Conservation (phyloP, 2,113 vertebrate genomes). For the Muscicapa adusta region DNA sequence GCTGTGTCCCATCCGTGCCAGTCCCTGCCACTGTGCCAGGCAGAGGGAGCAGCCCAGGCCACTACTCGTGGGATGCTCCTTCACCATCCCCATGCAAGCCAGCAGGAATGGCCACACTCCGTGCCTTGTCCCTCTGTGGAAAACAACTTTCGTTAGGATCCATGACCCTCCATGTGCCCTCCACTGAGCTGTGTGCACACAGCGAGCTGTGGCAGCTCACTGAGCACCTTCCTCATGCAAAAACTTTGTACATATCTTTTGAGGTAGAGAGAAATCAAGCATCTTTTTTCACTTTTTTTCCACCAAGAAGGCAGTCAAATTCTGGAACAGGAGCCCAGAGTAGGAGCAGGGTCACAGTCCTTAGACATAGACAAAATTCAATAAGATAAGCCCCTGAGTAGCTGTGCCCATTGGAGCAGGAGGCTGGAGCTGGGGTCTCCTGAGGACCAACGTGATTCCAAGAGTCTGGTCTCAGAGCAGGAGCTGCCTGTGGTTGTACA, state of each 20-base stretch:
- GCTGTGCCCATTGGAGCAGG: neutral
- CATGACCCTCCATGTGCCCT: rapidly evolving
- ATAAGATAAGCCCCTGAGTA: rapidly evolving
- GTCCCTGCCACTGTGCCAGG: neutral
- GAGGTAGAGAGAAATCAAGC: neutral
- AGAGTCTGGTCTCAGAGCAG: neutral
- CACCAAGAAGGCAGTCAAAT: neutral
- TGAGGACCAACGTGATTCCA: rapidly evolving
- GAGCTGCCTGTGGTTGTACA: neutral
- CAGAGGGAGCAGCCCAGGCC: rapidly evolving
- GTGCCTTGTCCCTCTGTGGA: neutral
- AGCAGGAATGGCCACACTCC: rapidly evolving
- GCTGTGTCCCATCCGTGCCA: neutral
- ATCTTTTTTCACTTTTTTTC: neutral
- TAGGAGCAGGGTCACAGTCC: neutral
- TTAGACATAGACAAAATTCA: neutral
- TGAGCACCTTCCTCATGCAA: neutral
- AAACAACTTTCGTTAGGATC: neutral
- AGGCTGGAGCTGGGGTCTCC: neutral
- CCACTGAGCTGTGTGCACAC: too few species aligned
- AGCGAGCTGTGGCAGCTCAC: neutral
- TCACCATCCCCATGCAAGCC: neutral
- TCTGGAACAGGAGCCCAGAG: neutral
- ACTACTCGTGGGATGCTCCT: rapidly evolving
- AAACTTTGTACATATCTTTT: neutral